Evolutionary conservation across 2,797 vertebrate genomes (phyloP).

Genomic region (Lacerta viridis): DNA sequence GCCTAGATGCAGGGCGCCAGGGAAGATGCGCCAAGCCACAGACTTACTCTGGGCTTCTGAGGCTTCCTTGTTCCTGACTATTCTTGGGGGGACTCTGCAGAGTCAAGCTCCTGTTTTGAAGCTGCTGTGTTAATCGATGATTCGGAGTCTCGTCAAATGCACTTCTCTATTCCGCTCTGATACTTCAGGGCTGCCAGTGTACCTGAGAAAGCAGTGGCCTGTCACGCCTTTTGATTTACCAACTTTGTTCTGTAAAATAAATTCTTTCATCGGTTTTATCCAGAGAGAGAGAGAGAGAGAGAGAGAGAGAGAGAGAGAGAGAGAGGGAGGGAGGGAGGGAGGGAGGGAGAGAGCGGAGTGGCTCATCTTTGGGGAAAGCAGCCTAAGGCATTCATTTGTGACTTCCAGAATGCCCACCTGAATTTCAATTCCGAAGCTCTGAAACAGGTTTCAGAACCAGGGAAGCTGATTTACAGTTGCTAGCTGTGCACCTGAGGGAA

Average conservation of each 20-base stretch:
- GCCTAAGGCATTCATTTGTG: neutral
- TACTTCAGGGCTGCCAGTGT: neutral
- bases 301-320: too few species aligned
- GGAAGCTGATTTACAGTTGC: neutral
- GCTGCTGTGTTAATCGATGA: neutral
- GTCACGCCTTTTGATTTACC: too few species aligned
- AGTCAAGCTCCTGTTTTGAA: neutral
- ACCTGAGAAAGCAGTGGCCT: neutral
- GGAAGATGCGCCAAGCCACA: neutral
- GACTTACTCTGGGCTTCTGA: neutral
- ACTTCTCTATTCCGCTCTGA: neutral
- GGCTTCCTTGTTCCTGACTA: too few species aligned
- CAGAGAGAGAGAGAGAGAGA: too few species aligned
- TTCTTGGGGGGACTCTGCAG: too few species aligned
- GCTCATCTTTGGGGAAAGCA: neutral
- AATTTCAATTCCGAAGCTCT: neutral
- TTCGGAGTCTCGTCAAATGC: too few species aligned
- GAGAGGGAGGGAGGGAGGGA: too few species aligned
- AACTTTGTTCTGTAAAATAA: too few species aligned
- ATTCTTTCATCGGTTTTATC: too few species aligned
- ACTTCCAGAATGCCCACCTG: neutral
- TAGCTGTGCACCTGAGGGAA: neutral
- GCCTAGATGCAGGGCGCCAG: neutral
- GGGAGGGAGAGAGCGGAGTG: too few species aligned
- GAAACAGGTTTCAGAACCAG: neutral